Evolutionary conservation across 2,888 invertebrate species (phyloP).

Genomic region (Noctua comes): DNA sequence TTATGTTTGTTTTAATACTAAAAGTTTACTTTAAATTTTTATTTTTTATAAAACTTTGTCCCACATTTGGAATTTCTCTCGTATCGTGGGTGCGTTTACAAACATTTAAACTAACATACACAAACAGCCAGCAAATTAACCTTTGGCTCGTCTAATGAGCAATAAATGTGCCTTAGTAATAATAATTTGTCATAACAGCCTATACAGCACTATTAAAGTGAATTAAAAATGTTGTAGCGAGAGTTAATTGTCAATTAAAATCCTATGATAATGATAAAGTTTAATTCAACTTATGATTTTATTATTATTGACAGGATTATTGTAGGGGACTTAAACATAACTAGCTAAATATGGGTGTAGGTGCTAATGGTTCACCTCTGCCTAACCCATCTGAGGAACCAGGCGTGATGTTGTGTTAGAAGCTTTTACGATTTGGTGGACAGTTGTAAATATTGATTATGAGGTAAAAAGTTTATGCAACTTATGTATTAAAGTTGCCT

Average conservation of each 20-base stretch:
- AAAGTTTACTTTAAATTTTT: not conserved
- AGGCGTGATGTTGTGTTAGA: not conserved
- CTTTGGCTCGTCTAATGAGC: not conserved
- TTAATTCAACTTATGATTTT: not conserved
- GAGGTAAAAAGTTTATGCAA: not conserved
- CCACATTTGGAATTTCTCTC: too few species aligned
- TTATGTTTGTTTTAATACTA: not conserved
- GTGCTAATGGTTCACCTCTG: not conserved
- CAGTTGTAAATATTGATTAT: not conserved
- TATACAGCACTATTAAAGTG: not conserved
- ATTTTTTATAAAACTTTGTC: too few species aligned
- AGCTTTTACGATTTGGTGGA: not conserved
- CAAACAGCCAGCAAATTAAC: too few species aligned
- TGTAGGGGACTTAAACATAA: not conserved
- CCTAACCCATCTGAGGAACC: not conserved
- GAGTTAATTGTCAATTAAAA: not conserved
- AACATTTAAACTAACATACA: too few species aligned
- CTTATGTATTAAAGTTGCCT: not conserved
- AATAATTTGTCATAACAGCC: conserved; percentile 14
- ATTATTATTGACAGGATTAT: not conserved
- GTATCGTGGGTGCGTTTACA: too few species aligned
- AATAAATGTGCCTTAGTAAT: not conserved
- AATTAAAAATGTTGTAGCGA: not conserved
- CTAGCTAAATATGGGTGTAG: not conserved
- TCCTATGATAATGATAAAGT: not conserved